Evolutionary conservation across 2,888 invertebrate species (phyloP).

Genomic region (Hydropsyche betteni): DNA sequence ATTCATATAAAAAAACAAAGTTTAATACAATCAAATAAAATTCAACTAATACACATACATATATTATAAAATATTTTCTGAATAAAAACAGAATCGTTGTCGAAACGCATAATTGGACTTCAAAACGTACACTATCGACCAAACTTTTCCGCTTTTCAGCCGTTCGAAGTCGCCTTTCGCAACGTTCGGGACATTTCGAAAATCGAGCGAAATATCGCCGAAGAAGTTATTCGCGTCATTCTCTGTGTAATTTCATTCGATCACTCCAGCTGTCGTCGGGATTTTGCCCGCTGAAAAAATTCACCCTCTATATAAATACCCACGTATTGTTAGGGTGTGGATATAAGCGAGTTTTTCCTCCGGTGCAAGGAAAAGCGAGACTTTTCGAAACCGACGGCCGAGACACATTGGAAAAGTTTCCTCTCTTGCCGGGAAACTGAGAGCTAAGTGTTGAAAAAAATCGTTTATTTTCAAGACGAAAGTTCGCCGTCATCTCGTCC

Average conservation of each 20-base stretch:
- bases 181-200: too few species aligned
- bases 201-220: too few species aligned
- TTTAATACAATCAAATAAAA: too few species aligned
- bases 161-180: too few species aligned
- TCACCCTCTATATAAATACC: not conserved
- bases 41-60: too few species aligned
- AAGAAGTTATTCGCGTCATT: conserved; percentile 20
- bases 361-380: conserved; percentile 5
- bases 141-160: too few species aligned
- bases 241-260: conserved; percentile 19
- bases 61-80: too few species aligned
- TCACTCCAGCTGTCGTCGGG: conserved; percentile 21
- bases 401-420: conserved; percentile 20
- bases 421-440: conserved; percentile 6
- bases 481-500: not conserved
- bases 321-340: too few species aligned
- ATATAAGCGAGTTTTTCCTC: conserved; percentile 4
- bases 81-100: too few species aligned
- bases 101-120: too few species aligned
- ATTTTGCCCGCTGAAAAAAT: not conserved
- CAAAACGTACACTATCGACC: too few species aligned
- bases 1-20: too few species aligned
- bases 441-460: conserved; percentile 15
- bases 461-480: conserved; percentile 17
- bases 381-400: not conserved